Percentiles rank a stretch among this genome's conserved stretches.
phyloP scores from a whole-genome alignment of 2,797 vertebrate species.

The Ctenosaura bakeri region DNA sequence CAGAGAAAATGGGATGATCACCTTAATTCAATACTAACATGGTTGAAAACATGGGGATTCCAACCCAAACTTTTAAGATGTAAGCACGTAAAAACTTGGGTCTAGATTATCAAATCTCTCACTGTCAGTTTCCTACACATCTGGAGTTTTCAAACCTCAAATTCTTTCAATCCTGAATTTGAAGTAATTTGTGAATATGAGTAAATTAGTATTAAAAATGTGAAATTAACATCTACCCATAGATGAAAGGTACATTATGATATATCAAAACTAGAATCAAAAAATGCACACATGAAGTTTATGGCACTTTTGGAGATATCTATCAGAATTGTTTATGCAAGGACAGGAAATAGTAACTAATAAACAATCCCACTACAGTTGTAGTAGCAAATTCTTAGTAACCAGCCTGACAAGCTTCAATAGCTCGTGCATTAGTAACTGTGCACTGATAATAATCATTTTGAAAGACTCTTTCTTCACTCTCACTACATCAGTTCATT shows the following conservation, averaged over 20 bases:
- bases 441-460: slow-evolving; percentile 18
- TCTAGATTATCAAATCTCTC: no score
- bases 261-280: slow-evolving; percentile 15
- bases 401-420: slow-evolving; percentile 1
- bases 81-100: no score
- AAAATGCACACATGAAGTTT: slow-evolving; percentile 47
- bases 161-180: no score
- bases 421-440: slow-evolving; percentile 14
- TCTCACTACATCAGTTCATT: slow-evolving; percentile 10
- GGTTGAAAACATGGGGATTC: no score
- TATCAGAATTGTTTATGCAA: slow-evolving; percentile 39
- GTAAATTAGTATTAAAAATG: background rate
- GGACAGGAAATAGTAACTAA: slow-evolving; percentile 24
- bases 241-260: background rate
- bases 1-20: no score
- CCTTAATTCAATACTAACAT: no score
- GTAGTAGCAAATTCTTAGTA: slow-evolving; percentile 28
- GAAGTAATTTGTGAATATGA: no score
- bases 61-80: no score
- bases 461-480: slow-evolving; percentile 1
- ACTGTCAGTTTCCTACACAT: no score
- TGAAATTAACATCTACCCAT: background rate
- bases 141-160: no score
- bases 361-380: background rate
- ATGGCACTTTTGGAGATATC: no score